Conservation (phyloP, 2,113 vertebrate species). For the Malurus cyaneus region DNA sequence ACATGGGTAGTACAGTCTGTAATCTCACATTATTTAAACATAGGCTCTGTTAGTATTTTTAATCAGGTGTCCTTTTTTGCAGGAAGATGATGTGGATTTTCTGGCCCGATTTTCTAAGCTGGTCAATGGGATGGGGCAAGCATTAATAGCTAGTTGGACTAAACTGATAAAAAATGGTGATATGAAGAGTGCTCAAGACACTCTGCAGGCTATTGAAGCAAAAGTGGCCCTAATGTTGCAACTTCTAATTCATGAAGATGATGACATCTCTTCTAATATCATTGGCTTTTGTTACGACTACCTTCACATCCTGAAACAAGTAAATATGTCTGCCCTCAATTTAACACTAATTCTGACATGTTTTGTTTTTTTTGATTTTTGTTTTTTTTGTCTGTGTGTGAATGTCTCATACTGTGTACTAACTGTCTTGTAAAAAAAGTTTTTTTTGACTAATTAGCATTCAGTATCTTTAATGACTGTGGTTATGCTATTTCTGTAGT, state of each 20-base stretch:
- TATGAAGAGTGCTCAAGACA: constrained; percentile 83
- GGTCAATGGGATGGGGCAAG: constrained; percentile 98
- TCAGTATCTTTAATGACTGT: neutral
- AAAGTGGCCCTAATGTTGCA: constrained; percentile 93
- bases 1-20: neutral
- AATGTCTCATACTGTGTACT: neutral
- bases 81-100: constrained; percentile 99
- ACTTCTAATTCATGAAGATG: constrained; percentile 92
- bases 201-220: constrained; percentile 88
- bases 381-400: neutral
- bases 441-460: neutral
- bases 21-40: neutral
- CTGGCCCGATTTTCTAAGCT: constrained; percentile 96
- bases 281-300: constrained; percentile 98
- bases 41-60: neutral
- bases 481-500: neutral
- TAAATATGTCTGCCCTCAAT: constrained; percentile 40
- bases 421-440: neutral
- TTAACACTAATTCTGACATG: neutral
- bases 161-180: constrained; percentile 87
- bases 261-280: constrained; percentile 96
- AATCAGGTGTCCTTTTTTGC: neutral
- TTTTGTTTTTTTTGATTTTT: neutral
- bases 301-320: constrained; percentile 97
- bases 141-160: constrained; percentile 95